A percentile compares a stretch with the other conserved stretches of the same genome.
These are phyloP conservation scores for Ceramica pisi DNA, from an alignment of 2,888 invertebrate species.

Conservation along the genomic window DNA sequence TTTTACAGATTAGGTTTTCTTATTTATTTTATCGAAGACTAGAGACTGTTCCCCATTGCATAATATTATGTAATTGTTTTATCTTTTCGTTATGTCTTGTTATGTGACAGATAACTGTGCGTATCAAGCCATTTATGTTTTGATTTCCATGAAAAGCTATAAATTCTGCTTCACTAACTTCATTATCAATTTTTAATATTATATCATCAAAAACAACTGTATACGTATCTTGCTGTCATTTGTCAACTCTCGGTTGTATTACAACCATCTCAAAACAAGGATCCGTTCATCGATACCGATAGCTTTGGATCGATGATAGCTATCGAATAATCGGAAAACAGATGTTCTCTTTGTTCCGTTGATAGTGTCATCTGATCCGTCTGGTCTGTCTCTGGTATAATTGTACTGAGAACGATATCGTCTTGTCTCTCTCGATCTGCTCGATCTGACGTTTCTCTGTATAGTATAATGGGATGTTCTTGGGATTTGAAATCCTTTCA, in stretches of 20 bases:
- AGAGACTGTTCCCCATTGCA: not conserved
- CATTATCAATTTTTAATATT: constrained; percentile 9
- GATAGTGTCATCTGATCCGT: constrained; percentile 47
- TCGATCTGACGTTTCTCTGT: constrained; percentile 5
- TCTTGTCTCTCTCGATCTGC: not conserved
- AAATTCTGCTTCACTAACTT: constrained; percentile 18
- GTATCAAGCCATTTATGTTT: not conserved
- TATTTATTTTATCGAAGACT: not conserved
- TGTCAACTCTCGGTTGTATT: constrained; percentile 17
- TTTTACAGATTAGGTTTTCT: not conserved
- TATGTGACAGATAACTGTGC: not conserved
- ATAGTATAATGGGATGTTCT: constrained; percentile 8
- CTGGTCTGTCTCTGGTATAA: constrained; percentile 22
- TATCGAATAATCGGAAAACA: constrained; percentile 42
- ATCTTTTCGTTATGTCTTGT: not conserved
- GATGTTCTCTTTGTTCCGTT: constrained; percentile 39
- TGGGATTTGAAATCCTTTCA: constrained; percentile 8
- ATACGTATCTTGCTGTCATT: constrained; percentile 1
- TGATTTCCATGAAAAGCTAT: constrained; percentile 20
- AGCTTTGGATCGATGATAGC: constrained; percentile 32
- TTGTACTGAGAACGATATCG: constrained; percentile 24
- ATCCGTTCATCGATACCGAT: constrained; percentile 32
- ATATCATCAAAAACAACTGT: constrained; percentile 11
- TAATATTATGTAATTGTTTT: not conserved
- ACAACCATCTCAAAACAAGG: constrained; percentile 17